A percentile compares a stretch with the other conserved stretches of the same genome.
phyloP scores from a whole-genome alignment of 2,888 invertebrate genomes.

The Hemicrepidius hirtus region DNA sequence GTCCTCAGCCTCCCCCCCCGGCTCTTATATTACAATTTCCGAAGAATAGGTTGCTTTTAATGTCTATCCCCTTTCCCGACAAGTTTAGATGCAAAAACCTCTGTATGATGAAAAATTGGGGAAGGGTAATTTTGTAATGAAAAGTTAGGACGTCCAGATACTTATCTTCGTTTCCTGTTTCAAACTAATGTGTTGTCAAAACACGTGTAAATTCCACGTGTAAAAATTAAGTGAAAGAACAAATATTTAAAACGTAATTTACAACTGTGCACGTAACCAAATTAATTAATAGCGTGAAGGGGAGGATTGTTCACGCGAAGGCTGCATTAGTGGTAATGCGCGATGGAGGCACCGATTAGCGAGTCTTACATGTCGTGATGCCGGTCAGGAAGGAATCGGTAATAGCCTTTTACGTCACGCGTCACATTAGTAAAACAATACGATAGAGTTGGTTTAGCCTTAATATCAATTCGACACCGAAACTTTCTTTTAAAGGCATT shows the following conservation, averaged over 20 bases:
- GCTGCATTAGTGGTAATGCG: slow-evolving; percentile 63
- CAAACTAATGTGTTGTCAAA: neutral
- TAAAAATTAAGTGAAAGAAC: slow-evolving; percentile 54
- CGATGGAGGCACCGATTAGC: slow-evolving; percentile 61
- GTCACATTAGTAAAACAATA: slow-evolving; percentile 63
- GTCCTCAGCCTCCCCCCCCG: no score
- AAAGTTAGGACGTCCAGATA: no score
- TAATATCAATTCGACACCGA: slow-evolving; percentile 16
- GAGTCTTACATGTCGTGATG: slow-evolving; percentile 53
- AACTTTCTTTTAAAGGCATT: neutral
- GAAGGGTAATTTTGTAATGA: no score
- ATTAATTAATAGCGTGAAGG: slow-evolving; percentile 62
- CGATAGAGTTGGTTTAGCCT: slow-evolving; percentile 45
- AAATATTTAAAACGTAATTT: slow-evolving; percentile 63
- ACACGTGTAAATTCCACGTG: slow-evolving; percentile 27
- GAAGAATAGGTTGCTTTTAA: no score
- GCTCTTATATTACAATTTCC: no score
- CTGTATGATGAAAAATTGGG: no score
- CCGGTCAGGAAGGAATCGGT: slow-evolving; percentile 60
- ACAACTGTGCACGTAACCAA: slow-evolving; percentile 58
- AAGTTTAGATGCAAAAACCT: no score
- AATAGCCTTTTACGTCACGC: slow-evolving; percentile 61
- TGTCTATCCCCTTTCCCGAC: no score
- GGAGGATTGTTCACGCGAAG: slow-evolving; percentile 61
- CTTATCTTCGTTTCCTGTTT: no score